Base-by-base conservation (phyloP, 2,888 invertebrate genomes). In the Zaprionus bogoriensis region DNA sequence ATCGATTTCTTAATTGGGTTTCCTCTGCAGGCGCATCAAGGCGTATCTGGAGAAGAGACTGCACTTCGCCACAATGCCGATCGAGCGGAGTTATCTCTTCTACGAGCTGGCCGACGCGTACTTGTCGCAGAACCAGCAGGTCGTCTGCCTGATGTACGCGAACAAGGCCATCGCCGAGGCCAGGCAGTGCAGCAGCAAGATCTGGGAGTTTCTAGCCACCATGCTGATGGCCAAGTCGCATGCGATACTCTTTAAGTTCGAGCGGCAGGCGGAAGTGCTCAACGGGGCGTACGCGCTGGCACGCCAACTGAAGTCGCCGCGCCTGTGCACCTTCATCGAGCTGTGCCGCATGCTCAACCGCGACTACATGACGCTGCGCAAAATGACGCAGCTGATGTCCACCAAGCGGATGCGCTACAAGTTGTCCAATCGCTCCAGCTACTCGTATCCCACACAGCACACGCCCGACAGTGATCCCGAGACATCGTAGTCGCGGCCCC, bases 161-260 rank as follows among this genome's bases (percentile, higher is more conserved):
- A 66, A 74, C 5, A 55, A 48, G n/a, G 58, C 78, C 25, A 45
- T 63, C 12, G 62, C 61, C 0, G 89, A 87, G 73, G 75, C 87
- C 0, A 74, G 63, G 38, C 59, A 28, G 1, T 88, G 84, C 60
- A 87, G 87, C 14, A 89, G 87, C 20, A 63, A 68, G 3, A 71
- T 89, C 9, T 89, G 89, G 89, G 71, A 78, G 19, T 88, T 89
- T 12, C 65, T 89, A 0, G 76, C 86, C 42, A 71, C 78, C 2
- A 77, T 89, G 76, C 10, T 87, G 7, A 72, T 83, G 52, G 85
- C 85, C 22, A 89, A 89, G 46, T 79, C 89, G 2, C 86, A 89
- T 54, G 88, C 89, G 0, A 70, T 87, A 1, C 76, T 89, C 2
- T 84, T 84, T 39, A 89, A 89, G 54, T 79, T 83, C 17, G 89